A percentile compares a stretch with the other conserved stretches of the same genome.
phyloP scores from a whole-genome alignment of 2,888 invertebrate species.

The Drosophila anomelani region DNA sequence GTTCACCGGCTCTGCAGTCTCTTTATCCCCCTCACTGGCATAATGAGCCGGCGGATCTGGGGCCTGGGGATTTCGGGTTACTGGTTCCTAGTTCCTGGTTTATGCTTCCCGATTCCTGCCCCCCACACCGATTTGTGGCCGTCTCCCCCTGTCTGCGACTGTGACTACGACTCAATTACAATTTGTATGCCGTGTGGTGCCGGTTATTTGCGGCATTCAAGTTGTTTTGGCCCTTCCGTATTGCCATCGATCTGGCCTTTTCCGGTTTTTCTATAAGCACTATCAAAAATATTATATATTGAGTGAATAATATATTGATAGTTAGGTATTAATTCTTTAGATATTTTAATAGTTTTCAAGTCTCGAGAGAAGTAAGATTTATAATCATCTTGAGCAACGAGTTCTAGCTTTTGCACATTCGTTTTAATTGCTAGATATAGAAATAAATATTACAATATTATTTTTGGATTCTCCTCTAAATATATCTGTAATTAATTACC shows the following conservation, averaged over 20 bases:
- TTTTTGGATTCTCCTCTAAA: neutral
- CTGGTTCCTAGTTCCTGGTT: conserved; percentile 25
- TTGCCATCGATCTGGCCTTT: conserved; percentile 9
- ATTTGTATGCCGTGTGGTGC: conserved; percentile 50
- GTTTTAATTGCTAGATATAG: neutral
- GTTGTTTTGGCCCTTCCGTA: conserved; percentile 52
- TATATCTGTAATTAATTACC: neutral
- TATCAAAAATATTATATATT: neutral
- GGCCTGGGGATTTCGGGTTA: conserved; percentile 36
- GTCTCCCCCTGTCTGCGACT: neutral
- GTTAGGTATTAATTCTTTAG: too few species aligned
- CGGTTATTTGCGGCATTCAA: conserved; percentile 53
- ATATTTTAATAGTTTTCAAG: neutral
- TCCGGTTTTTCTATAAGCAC: neutral
- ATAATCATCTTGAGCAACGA: neutral
- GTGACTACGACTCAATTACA: conserved; percentile 70
- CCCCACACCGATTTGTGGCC: neutral
- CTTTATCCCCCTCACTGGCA: conserved; percentile 24
- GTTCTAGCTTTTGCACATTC: neutral
- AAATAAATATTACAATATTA: neutral
- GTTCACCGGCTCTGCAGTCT: conserved; percentile 43
- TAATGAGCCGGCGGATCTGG: conserved; percentile 46
- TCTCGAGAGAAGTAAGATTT: neutral
- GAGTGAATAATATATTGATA: too few species aligned
- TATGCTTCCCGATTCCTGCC: conserved; percentile 6